Evolutionary conservation across 2,113 vertebrate species (phyloP).

Genomic region (Cephalopterus ornatus): DNA sequence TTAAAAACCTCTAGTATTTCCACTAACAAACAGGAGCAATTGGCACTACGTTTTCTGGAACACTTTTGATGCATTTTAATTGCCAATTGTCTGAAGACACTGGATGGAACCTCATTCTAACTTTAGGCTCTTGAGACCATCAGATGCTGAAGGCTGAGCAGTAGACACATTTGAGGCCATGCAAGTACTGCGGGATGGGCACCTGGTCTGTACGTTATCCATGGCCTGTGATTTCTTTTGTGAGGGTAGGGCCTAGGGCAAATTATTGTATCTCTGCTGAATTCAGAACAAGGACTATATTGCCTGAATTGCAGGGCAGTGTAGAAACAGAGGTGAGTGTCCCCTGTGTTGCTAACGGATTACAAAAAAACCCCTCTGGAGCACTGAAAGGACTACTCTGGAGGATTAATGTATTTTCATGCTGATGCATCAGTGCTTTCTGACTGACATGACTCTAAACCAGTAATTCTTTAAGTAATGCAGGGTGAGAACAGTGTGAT

Average conservation of each 20-base stretch:
- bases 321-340: neutral
- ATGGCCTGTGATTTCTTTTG: neutral
- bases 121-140: neutral
- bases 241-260: neutral
- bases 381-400: neutral
- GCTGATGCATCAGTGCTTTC: neutral
- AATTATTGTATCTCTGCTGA: neutral
- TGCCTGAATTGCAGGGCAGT: neutral
- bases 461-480: neutral
- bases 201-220: neutral
- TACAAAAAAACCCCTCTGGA: neutral
- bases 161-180: neutral
- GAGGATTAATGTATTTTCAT: neutral
- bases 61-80: neutral
- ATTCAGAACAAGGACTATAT: neutral
- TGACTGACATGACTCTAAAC: neutral
- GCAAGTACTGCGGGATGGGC: neutral
- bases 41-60: neutral
- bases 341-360: neutral
- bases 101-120: neutral
- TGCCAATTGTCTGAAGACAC: neutral
- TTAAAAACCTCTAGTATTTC: neutral
- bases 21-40: neutral
- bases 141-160: neutral
- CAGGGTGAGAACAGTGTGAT: neutral